These are phyloP conservation scores for Zaprionus nigranus DNA, from an alignment of 1,140 invertebrate species.

Conservation along the genomic window DNA sequence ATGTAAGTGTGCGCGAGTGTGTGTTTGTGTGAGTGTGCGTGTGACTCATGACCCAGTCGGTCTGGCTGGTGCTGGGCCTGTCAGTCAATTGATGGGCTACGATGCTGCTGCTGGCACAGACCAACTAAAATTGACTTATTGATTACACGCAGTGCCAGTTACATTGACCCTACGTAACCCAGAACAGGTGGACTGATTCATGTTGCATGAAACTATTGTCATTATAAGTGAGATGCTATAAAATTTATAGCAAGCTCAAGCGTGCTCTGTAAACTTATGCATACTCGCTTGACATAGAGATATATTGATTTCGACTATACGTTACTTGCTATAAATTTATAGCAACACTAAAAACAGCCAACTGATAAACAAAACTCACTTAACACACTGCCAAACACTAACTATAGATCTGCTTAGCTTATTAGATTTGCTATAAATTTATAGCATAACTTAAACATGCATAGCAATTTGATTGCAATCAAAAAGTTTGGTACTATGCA, in stretches of 20 bases:
- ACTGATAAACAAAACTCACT: neutral
- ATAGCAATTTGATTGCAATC: neutral
- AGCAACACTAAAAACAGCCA: neutral
- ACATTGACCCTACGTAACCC: slow-evolving; percentile 48
- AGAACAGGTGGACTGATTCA: slow-evolving; percentile 37
- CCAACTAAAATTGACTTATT: slow-evolving; percentile 28
- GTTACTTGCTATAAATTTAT: neutral
- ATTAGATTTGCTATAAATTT: slow-evolving; percentile 26
- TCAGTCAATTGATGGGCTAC: slow-evolving; percentile 20
- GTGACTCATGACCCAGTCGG: slow-evolving; percentile 52
- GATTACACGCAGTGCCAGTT: slow-evolving; percentile 26
- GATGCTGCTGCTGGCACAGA: slow-evolving; percentile 6
- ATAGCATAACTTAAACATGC: slow-evolving; percentile 10
- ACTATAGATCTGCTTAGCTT: neutral
- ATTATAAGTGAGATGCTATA: neutral
- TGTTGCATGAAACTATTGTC: neutral
- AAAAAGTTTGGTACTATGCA: neutral
- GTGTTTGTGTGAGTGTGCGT: neutral
- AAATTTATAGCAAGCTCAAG: slow-evolving; percentile 5
- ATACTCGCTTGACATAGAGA: neutral
- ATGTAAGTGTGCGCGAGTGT: neutral
- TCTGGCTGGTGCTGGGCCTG: neutral
- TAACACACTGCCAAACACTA: neutral
- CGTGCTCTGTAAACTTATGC: neutral
- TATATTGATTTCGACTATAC: neutral